A percentile compares a stretch with the other conserved stretches of the same genome.
These are phyloP conservation scores for Araneus ventricosus DNA, from an alignment of 1,140 invertebrate species.

Conservation along the genomic window DNA sequence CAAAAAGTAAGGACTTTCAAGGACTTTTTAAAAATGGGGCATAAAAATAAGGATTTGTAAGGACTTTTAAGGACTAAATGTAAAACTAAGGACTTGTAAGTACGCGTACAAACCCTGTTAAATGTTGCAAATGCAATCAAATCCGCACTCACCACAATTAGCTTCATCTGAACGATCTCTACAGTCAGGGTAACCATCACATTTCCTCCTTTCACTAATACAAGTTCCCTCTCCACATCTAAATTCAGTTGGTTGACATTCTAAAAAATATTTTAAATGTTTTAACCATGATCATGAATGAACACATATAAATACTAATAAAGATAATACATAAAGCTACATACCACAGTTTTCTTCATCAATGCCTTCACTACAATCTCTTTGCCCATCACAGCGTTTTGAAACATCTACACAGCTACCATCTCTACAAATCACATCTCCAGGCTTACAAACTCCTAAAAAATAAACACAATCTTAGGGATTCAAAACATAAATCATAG, in stretches of 20 bases:
- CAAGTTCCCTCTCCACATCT: constrained; percentile 82
- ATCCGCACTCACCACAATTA: constrained; percentile 76
- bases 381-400: constrained; percentile 94
- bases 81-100: too few relatives aligned
- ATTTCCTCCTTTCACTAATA: constrained; percentile 78
- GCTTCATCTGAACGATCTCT: constrained; percentile 78
- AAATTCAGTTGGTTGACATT: constrained; percentile 76
- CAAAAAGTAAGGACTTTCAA: too few relatives aligned
- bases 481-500: background rate
- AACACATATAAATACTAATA: background rate
- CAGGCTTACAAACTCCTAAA: constrained; percentile 71
- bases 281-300: background rate
- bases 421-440: constrained; percentile 77
- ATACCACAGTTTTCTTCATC: constrained; percentile 79
- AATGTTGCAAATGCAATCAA: background rate
- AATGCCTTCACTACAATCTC: constrained; percentile 84
- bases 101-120: too few relatives aligned
- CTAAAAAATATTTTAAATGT: background rate
- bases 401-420: constrained; percentile 91
- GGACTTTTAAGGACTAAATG: too few relatives aligned
- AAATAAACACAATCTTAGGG: background rate
- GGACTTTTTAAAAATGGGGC: too few relatives aligned
- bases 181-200: constrained; percentile 82
- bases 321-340: background rate
- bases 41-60: too few relatives aligned